phyloP scores from a whole-genome alignment of 2,797 vertebrate genomes.

The Phalloptychus januarius region DNA sequence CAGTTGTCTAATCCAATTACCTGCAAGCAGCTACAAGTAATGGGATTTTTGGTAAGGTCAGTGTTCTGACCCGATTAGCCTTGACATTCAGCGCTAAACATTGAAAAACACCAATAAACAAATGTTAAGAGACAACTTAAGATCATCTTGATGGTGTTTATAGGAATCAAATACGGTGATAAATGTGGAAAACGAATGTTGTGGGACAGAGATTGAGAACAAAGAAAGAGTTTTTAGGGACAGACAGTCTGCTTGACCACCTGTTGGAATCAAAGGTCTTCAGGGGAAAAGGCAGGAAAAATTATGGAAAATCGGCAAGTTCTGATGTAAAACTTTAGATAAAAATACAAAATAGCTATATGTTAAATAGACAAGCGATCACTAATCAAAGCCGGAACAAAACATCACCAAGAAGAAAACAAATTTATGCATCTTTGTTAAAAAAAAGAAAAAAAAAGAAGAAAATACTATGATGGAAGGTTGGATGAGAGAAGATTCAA shows the following conservation, averaged over 20 bases:
- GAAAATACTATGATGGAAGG: too few relatives aligned
- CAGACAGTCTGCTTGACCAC: slow-evolving; percentile 21
- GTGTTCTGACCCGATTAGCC: slow-evolving; percentile 17
- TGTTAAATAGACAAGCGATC: neutral
- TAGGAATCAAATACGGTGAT: neutral
- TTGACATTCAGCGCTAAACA: slow-evolving; percentile 16
- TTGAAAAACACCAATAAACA: slow-evolving; percentile 23
- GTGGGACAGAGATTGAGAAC: slow-evolving; percentile 6
- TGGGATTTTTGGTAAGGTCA: slow-evolving; percentile 49
- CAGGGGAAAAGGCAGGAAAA: neutral
- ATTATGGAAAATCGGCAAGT: neutral
- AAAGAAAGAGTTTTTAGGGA: neutral
- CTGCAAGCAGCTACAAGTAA: slow-evolving; percentile 56
- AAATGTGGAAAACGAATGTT: neutral
- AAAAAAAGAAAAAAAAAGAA: neutral
- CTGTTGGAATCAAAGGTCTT: slow-evolving; percentile 30
- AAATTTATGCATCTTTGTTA: neutral
- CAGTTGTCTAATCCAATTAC: slow-evolving; percentile 65
- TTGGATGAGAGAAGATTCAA: neutral
- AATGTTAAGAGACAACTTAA: neutral
- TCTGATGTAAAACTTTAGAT: neutral
- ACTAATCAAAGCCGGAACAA: neutral
- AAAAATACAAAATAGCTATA: neutral
- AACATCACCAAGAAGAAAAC: neutral
- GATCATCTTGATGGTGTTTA: neutral